Base-by-base conservation (phyloP, 1,140 invertebrate species). In the Marisa cornuarietis region DNA sequence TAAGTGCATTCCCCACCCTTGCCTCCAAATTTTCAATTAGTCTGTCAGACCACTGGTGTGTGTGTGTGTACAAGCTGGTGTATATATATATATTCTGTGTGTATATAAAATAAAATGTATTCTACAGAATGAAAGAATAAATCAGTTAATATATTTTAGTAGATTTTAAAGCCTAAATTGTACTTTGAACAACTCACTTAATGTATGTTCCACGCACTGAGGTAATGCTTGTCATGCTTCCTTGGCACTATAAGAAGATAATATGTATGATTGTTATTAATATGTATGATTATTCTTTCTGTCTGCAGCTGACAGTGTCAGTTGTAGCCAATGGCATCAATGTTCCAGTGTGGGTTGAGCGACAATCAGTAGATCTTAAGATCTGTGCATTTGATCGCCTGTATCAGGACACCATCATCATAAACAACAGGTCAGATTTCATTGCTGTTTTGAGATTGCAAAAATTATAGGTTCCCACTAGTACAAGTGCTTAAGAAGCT, bases 321-420 rank as follows among this genome's bases (percentile, higher is more conserved):
- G 84, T 85, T 14, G 42, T 87, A 16, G 91, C 85, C 26, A 88
- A 85, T 81, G 90, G 90, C 22, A 90, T 91, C 71, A 90, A 92
- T 85, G 89, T 92, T 7, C 91, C 91, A 18, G 90, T 92, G 31
- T 91, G 88, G 89, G 88, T 91, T 26, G 87, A 90, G 79, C 84
- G 89, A 82, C 84, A 88, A 69, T 87, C 84, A 5, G 83, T 91
- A 20, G 90, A 91, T 79, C 81, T 92, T 26, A 89, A 90, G 82
- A 91, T 91, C 83, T 92, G 91, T 79, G 90, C 89, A 87, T 88
- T 86, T 78, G 90, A 92, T 82, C 81, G 91, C n/a, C 86, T 91
- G 0, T 92, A 90, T 77, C 91, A 92, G 81, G 90, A 92, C 76
- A 90, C 90, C 14, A 87, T 92, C 66, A 77, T 91, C 24, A 85